A percentile compares a stretch with the other conserved stretches of the same genome.
phyloP scores from a whole-genome alignment of 2,888 invertebrate species.

The Pseudococcus longispinus region DNA sequence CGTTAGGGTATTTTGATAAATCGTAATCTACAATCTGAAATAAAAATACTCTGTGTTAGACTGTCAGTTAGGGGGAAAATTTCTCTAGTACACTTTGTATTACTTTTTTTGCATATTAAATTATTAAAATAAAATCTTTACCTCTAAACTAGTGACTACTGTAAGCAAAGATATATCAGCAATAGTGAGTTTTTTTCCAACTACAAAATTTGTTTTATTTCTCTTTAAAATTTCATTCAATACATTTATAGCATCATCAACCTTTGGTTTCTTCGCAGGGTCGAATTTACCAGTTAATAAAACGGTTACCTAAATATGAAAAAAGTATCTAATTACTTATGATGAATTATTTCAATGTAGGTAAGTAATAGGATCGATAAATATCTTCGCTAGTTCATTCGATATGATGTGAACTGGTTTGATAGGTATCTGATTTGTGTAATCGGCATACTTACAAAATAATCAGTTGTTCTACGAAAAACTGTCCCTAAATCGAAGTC shows the following conservation, averaged over 20 bases:
- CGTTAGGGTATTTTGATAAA: neutral
- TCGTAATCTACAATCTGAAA: conserved; percentile 49
- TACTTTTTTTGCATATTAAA: no score
- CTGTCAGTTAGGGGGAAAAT: no score
- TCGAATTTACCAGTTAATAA: conserved; percentile 54
- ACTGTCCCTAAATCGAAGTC: conserved; percentile 58
- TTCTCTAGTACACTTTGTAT: no score
- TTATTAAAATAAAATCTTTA: neutral
- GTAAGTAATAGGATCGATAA: no score
- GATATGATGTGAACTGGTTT: no score
- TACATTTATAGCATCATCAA: conserved; percentile 50
- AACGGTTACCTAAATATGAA: conserved; percentile 14
- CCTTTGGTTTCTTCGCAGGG: conserved; percentile 41
- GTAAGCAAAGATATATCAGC: conserved; percentile 50
- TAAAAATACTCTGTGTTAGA: neutral
- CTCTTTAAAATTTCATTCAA: conserved; percentile 43
- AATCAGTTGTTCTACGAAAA: conserved; percentile 57
- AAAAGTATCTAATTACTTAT: neutral
- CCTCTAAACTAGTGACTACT: conserved; percentile 41
- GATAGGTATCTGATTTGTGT: no score
- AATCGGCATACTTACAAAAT: conserved; percentile 56
- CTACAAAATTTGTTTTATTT: conserved; percentile 32
- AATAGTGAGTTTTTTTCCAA: conserved; percentile 47
- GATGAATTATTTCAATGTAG: no score
- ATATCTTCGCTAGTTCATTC: no score